Percentiles rank a stretch among this genome's conserved stretches.
Conservation (phyloP, 2,113 vertebrate species). For the Oxyruncus cristatus region DNA sequence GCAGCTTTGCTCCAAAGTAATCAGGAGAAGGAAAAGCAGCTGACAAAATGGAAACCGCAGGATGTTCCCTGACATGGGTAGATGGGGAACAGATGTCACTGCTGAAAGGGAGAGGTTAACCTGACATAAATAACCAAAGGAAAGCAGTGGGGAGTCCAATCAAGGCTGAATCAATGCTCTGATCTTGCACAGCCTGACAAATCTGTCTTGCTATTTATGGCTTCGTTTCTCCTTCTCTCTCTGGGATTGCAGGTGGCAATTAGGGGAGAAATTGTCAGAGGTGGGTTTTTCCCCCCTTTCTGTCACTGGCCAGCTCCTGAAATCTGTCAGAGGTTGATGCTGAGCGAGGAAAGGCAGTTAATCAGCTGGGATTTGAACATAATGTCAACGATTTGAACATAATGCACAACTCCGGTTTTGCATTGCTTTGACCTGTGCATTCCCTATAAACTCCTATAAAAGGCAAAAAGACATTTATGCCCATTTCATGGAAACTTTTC, state of each 20-base stretch:
- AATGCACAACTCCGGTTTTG: background rate
- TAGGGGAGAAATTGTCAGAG: background rate
- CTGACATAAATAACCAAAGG: slow-evolving; percentile 18
- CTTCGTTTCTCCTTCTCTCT: background rate
- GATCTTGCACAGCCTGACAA: slow-evolving; percentile 38
- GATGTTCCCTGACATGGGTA: background rate
- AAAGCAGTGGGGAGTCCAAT: slow-evolving; percentile 27
- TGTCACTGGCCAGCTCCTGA: background rate
- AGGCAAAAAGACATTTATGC: background rate
- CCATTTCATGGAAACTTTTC: background rate
- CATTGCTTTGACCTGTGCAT: background rate
- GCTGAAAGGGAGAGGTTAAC: slow-evolving; percentile 43
- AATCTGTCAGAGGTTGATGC: background rate
- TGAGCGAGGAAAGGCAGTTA: background rate
- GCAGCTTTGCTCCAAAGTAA: slow-evolving; percentile 21
- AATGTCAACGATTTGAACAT: background rate
- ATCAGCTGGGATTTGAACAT: background rate
- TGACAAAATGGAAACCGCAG: slow-evolving; percentile 1
- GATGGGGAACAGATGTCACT: slow-evolving; percentile 29
- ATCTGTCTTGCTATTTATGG: slow-evolving; percentile 30
- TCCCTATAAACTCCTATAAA: background rate
- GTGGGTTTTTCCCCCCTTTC: background rate
- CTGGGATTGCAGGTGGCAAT: slow-evolving; percentile 26
- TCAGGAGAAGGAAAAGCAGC: slow-evolving; percentile 24
- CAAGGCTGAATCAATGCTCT: slow-evolving; percentile 51